Evolutionary conservation across 2,113 vertebrate species (phyloP), one percentile per base, ranked within the genome.

Genomic region (Gorsachius goisagi): DNA sequence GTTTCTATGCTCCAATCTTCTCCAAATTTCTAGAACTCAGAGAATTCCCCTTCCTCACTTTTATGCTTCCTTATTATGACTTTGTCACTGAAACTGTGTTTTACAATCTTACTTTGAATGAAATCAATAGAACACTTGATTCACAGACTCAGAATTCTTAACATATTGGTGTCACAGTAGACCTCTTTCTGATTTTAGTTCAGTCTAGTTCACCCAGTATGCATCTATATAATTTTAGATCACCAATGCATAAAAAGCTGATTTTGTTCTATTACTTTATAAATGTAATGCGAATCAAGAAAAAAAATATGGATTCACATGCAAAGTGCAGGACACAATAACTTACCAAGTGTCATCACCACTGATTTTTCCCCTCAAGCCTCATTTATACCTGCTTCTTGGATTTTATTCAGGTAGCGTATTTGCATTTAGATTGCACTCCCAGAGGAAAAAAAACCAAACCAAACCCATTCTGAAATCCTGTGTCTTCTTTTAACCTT

Each of bases 361-460:
- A 68, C 21, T 56, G 68, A 56, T 20, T 75, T 69, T 75, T 79
- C 32, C 66, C 12, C 55, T 80, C 24, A 74, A 85, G 37, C 26
- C 13, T 93, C 80, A 85, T 93, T 95, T 92, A 88, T 85, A 85
- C 14, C 28, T 56, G 83, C 47, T 91, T 68, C 75, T 85, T 88
- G 33, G 35, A 89, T 97, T 85, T 97, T 90, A 94, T 96, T 93
- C 93, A 96, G 91, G 92, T 95, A 67, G 63, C 89, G 72, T 97
- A 97, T 97, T 97, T 97, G 86, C 97, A 97, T 97, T 97, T 97
- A 96, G 90, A 97, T 96, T 97, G 80, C 73, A 83, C 74, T 94
- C 32, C 78, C 64, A 37, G 66, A 73, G 15, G 16, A 37, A 87
- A 89, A 89, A 28, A 62, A 20, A 2, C 0, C 15, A 23, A 85